These are phyloP conservation scores for Misgurnus mizolepis DNA, from an alignment of 2,113 vertebrate species.

Conservation along the genomic window DNA sequence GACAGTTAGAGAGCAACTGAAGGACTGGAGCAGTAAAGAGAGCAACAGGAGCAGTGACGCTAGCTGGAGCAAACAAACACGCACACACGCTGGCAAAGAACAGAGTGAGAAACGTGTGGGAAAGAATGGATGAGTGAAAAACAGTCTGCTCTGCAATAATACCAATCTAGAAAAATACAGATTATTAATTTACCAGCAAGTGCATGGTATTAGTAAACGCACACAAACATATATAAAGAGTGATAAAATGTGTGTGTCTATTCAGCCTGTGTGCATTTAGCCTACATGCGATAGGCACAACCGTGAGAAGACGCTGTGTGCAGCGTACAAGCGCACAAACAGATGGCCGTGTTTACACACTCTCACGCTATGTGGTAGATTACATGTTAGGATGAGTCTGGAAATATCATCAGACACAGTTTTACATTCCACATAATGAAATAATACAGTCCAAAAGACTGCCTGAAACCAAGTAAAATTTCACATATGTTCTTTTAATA, in stretches of 20 bases:
- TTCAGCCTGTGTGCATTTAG: not conserved
- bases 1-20: slow-evolving; percentile 13
- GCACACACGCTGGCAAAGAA: slow-evolving; percentile 56
- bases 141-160: slow-evolving; percentile 46
- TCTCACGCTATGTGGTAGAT: slow-evolving; percentile 11
- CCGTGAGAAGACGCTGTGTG: slow-evolving; percentile 9
- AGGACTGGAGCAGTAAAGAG: slow-evolving; percentile 33
- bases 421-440: not conserved
- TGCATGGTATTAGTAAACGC: slow-evolving; percentile 9
- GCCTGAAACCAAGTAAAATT: not conserved
- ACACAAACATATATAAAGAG: slow-evolving; percentile 19
- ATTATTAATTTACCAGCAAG: slow-evolving; percentile 11
- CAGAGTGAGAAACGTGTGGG: slow-evolving; percentile 57
- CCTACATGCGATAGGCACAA: slow-evolving; percentile 2
- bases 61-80: slow-evolving; percentile 45
- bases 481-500: not conserved
- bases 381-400: slow-evolving; percentile 36
- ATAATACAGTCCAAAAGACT: not conserved
- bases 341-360: not conserved
- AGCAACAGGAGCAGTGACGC: slow-evolving; percentile 38
- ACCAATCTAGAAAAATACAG: slow-evolving; percentile 25
- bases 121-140: slow-evolving; percentile 54
- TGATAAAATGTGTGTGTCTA: not conserved
- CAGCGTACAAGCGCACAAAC: slow-evolving; percentile 1
- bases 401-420: not conserved